Conservation (phyloP, 2,113 vertebrate species). For the Smithornis capensis region DNA sequence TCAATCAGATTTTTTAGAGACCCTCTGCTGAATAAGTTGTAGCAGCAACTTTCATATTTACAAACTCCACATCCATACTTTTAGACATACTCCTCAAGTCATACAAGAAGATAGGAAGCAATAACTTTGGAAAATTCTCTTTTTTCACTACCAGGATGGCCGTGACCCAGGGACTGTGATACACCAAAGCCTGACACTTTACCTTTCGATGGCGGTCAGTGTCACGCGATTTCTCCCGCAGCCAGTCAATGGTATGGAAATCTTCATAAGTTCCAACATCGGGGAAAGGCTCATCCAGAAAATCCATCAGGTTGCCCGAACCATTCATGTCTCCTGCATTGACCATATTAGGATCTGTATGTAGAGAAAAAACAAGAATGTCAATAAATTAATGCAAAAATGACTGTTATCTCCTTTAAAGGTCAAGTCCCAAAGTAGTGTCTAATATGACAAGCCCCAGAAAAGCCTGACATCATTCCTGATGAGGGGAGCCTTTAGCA, state of each 20-base stretch:
- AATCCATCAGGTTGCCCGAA: conserved; percentile 94
- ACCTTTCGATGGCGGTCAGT: conserved; percentile 97
- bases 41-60: neutral
- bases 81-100: neutral
- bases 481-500: neutral
- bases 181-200: fast-evolving
- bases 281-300: conserved; percentile 94
- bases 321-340: conserved; percentile 88
- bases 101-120: neutral
- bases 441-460: neutral
- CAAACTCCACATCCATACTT: neutral
- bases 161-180: neutral
- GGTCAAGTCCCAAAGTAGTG: neutral
- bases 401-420: neutral
- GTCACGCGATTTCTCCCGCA: conserved; percentile 94
- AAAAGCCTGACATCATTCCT: neutral
- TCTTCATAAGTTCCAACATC: conserved; percentile 95
- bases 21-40: neutral
- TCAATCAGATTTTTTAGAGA: neutral
- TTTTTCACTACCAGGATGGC: neutral
- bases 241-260: conserved; percentile 98
- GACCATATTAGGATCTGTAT: conserved; percentile 80
- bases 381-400: neutral
- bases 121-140: neutral
- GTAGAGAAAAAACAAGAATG: neutral